phyloP scores from a whole-genome alignment of 2,888 invertebrate genomes.

The Taenaris catops region DNA sequence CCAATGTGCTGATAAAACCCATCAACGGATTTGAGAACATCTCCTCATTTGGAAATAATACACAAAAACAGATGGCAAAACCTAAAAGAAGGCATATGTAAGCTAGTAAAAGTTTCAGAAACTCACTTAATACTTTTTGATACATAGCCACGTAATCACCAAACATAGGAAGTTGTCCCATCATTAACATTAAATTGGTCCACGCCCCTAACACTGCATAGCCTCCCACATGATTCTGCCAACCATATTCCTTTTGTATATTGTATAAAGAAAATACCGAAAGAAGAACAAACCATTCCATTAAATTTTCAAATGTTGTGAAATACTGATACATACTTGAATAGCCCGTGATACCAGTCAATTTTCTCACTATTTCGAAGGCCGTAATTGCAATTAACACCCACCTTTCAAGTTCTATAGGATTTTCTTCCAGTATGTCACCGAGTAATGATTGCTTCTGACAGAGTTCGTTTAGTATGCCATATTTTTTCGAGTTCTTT shows the following conservation, averaged over 20 bases:
- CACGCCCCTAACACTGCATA: constrained; percentile 92
- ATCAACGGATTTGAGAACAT: constrained; percentile 91
- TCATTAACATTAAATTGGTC: constrained; percentile 93
- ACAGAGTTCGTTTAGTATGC: constrained; percentile 85
- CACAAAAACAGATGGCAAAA: constrained; percentile 92
- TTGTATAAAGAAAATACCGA: constrained; percentile 91
- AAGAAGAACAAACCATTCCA: constrained; percentile 92
- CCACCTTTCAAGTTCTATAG: constrained; percentile 90
- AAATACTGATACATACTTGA: constrained; percentile 89
- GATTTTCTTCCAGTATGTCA: constrained; percentile 85
- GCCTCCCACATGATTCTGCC: constrained; percentile 93
- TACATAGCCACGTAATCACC: constrained; percentile 96
- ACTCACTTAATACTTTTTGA: constrained; percentile 90
- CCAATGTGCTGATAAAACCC: constrained; percentile 89
- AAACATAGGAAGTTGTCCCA: constrained; percentile 92
- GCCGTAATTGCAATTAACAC: constrained; percentile 87
- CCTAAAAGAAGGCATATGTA: constrained; percentile 91
- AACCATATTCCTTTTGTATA: constrained; percentile 87
- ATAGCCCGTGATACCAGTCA: constrained; percentile 90
- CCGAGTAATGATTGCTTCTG: constrained; percentile 87
- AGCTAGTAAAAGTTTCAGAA: constrained; percentile 89
- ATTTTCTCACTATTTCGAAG: constrained; percentile 87
- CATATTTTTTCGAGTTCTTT: constrained; percentile 63
- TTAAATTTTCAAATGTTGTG: constrained; percentile 89
- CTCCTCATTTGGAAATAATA: constrained; percentile 90